These are phyloP conservation scores for Nesospiza acunhae DNA, from an alignment of 2,113 vertebrate species.

Conservation along the genomic window DNA sequence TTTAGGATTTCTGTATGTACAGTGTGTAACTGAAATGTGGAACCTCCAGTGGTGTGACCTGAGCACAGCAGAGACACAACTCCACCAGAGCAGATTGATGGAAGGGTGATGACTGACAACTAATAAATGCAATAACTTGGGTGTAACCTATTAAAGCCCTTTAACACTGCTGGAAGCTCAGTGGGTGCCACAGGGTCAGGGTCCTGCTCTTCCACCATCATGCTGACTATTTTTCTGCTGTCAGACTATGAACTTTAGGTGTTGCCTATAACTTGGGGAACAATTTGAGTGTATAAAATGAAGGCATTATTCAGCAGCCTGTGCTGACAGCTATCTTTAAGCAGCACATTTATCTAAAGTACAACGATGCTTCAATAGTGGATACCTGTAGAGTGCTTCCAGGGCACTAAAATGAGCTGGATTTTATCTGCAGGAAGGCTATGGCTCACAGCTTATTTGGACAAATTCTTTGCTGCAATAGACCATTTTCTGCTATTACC, in stretches of 20 bases:
- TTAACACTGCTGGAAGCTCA: background rate
- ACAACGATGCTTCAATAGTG: background rate
- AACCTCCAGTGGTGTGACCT: background rate
- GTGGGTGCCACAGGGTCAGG: background rate
- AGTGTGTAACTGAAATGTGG: background rate
- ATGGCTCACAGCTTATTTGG: conserved; percentile 12
- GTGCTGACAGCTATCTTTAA: background rate
- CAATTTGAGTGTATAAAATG: background rate
- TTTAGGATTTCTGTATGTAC: background rate
- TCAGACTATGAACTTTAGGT: background rate
- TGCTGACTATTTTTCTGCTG: fast-evolving
- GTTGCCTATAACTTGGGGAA: background rate
- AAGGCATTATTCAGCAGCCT: background rate
- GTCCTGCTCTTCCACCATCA: background rate
- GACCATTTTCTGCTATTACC: conserved; percentile 24
- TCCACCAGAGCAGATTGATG: background rate
- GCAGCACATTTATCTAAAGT: background rate
- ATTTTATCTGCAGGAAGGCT: background rate
- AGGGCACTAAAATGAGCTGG: background rate
- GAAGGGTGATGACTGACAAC: background rate
- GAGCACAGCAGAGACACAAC: background rate
- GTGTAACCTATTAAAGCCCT: fast-evolving
- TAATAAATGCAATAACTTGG: background rate
- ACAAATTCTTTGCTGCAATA: background rate
- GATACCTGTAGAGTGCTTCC: background rate